Base-by-base conservation (phyloP, 92 coral and sea anemone genomes). In the Diadumene lineata region DNA sequence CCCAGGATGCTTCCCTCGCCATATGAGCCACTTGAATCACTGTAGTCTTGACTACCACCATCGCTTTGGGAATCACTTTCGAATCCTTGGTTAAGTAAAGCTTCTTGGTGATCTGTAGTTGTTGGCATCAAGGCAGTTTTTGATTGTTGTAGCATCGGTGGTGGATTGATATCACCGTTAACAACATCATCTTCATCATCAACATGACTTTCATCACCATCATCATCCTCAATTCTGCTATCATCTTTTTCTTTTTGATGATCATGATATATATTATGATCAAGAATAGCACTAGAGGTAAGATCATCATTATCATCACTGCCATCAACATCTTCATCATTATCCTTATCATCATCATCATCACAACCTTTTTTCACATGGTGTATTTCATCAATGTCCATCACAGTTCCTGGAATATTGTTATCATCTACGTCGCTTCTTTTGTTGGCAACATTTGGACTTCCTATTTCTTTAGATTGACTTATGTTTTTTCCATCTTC, bases 1-100 rank as follows among this genome's bases (percentile, higher is more conserved):
- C 62, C 65, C 69, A 48, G 31, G 33, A 48, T 43, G 34, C 72
- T 68, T 8, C 64, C 60, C 21, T 68, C 50, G 30, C 81, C 60
- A 15, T 7, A 38, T 19, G 50, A 33, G 22, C 66, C 51, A n/a
- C 56, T 76, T 16, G 22, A 62, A 15, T 76, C 30, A 31, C 60
- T 53, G 46, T 56, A 1, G 24, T 65, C 30, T 66, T 60, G 66
- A 28, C 57, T 26, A 25, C 26, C 60, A 53, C 2, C n/a, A 2
- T 53, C 60, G 25, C 60, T 53, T 53, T 53, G 60, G 60, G 60
- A 53, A 2, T 53, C 60, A 53, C 25, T 53, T 7, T 53, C 60
- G n/a, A 1, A 38, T 29, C 46, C 34, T 26, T 22, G 51, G 1
- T 24, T 48, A 16, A 13, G 10, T 15, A 53, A 6, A 53, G 21